Conservation (phyloP, 2,113 vertebrate species). For the Columbina picui region DNA sequence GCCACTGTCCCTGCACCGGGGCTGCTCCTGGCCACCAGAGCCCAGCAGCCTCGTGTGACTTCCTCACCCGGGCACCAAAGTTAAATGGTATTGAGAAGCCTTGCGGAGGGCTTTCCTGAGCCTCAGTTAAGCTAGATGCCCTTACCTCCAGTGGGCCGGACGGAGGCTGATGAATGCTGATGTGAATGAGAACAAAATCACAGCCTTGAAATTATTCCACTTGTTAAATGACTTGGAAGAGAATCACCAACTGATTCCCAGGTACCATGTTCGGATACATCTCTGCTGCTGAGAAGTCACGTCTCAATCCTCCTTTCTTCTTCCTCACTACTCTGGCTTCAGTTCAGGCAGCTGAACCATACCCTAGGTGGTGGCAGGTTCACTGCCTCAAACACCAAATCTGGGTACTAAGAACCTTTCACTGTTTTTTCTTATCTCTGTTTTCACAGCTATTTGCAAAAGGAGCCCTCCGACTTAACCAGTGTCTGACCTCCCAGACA, state of each 20-base stretch:
- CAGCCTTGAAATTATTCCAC: not conserved
- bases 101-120: not conserved
- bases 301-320: not conserved
- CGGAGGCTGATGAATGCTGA: not conserved
- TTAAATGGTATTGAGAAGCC: not conserved
- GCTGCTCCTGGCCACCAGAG: not conserved
- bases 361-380: not conserved
- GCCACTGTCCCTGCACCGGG: not conserved
- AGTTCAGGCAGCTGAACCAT: not conserved
- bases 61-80: not conserved
- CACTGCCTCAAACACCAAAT: not conserved
- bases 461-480: not conserved
- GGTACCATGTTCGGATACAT: not conserved
- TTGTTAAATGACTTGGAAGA: not conserved
- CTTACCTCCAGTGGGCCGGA: not conserved
- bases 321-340: not conserved
- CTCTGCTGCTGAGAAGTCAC: not conserved
- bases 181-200: not conserved
- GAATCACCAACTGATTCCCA: not conserved
- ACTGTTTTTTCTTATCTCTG: not conserved
- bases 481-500: not conserved
- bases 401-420: not conserved
- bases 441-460: not conserved
- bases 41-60: not conserved
- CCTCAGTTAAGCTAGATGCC: not conserved